These are phyloP conservation scores for Bombylius major DNA, from an alignment of 2,888 invertebrate species.

Conservation along the genomic window DNA sequence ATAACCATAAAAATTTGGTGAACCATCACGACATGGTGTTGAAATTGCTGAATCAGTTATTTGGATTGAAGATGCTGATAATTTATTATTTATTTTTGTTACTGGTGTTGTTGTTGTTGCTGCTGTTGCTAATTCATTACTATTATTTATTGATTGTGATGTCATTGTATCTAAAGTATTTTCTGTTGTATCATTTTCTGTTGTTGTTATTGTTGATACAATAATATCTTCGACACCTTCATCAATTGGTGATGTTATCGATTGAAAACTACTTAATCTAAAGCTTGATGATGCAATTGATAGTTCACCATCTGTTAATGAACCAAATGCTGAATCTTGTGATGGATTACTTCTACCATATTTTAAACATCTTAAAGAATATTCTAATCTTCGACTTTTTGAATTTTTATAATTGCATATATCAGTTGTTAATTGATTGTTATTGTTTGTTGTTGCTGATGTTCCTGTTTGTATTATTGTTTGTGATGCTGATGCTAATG, in stretches of 20 bases:
- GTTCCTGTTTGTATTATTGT: not conserved
- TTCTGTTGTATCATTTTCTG: not conserved
- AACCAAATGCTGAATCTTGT: constrained; percentile 37
- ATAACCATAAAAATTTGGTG: constrained; percentile 29
- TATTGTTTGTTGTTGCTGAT: constrained; percentile 7
- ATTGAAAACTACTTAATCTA: constrained; percentile 35
- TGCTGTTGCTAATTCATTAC: not conserved
- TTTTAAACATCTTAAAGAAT: constrained; percentile 34
- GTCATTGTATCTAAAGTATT: not conserved
- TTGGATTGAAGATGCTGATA: constrained; percentile 1
- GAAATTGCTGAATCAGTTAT: constrained; percentile 33
- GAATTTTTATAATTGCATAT: constrained; percentile 36
- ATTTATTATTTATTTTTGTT: not conserved
- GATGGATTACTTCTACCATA: constrained; percentile 37
- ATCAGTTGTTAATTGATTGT: constrained; percentile 34
- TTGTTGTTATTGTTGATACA: constrained; percentile 26
- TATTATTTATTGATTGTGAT: not conserved
- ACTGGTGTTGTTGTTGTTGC: not conserved
- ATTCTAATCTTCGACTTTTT: constrained; percentile 35
- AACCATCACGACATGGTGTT: constrained; percentile 32
- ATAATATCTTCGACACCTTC: constrained; percentile 37
- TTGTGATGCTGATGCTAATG: not conserved
- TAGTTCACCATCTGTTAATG: constrained; percentile 35
- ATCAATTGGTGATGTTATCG: constrained; percentile 36
- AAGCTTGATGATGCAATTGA: constrained; percentile 36